Base-by-base conservation (phyloP, 2,113 vertebrate species). In the Microcebus lehilahytsara region DNA sequence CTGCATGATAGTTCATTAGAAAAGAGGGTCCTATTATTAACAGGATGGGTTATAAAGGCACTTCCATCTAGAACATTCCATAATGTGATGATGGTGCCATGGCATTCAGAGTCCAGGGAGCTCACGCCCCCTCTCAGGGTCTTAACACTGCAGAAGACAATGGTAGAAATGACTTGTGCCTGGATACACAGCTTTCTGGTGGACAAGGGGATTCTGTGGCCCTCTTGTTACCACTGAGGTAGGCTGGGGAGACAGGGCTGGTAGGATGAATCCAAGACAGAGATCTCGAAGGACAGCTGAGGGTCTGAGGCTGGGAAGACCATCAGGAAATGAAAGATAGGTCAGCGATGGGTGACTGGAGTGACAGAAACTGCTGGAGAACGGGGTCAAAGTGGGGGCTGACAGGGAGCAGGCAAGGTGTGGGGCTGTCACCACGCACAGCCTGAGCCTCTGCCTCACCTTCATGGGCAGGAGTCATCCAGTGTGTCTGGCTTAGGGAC, bases 351-450 rank as follows among this genome's bases (percentile, higher is more conserved):
- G 46, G 49, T 34, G 37, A 75, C 0, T 8, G 30, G n/a, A 56
- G 27, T 40, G 81, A 14, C n/a, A 51, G 77, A 32, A 58, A 37
- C 56, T 56, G 25, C 16, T 32, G 27, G 53, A 40, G n/a, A 67
- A 11, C 11, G 1, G 16, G 62, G 22, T 56, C 51, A 46, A 49
- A 69, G 23, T 37, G 6, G 25, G 5, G 10, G 30, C 34, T 67
- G 60, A 27, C 51, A 49, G 49, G 30, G 56, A 71, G 27, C 1
- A 9, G 8, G 53, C 3, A 20, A 34, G 42, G 34, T 3, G 9
- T 13, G 20, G 42, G 20, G 49, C 56, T 7, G 0, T 5, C 3
- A 0, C 2, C 9, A 9, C 5, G 1, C 3, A 19, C 10, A 19
- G 17, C 2, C 0, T 16, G 14, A 80, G 46, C 19, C 2, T 42